Percentiles rank a stretch among this genome's conserved stretches.
Conservation (phyloP, 2,888 invertebrate genomes). For the Hyposoter didymator region DNA sequence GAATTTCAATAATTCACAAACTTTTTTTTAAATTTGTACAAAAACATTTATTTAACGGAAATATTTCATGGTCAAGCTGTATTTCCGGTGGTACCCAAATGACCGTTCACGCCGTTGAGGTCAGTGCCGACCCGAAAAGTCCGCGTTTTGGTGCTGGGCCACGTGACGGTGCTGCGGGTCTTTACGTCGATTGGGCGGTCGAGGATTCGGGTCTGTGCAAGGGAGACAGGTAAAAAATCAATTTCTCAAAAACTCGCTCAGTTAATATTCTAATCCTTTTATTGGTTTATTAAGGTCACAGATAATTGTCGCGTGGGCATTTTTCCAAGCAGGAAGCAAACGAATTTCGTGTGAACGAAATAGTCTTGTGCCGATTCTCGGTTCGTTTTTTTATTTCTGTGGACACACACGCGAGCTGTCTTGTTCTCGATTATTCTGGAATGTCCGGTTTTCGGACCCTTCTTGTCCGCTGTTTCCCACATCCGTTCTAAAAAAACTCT, state of each 20-base stretch:
- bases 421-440: constrained; percentile 57
- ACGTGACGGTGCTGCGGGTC: constrained; percentile 88
- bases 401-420: constrained; percentile 40
- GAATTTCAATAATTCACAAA: background rate
- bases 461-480: constrained; percentile 35
- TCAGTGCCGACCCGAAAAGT: constrained; percentile 89
- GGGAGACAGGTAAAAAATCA: constrained; percentile 88
- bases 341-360: background rate
- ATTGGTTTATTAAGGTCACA: background rate
- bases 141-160: constrained; percentile 90
- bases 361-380: background rate
- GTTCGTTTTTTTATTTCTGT: constrained; percentile 2
- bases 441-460: constrained; percentile 60
- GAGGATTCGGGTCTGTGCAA: constrained; percentile 91
- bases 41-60: background rate
- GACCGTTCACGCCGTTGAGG: constrained; percentile 89
- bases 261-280: background rate
- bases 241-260: background rate
- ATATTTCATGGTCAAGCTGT: constrained; percentile 78
- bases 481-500: constrained; percentile 46
- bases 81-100: constrained; percentile 84
- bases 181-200: constrained; percentile 92
- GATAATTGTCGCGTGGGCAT: background rate
- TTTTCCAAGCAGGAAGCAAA: background rate
- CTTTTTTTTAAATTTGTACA: background rate